Evolutionary conservation across 2,888 invertebrate genomes (phyloP).

Genomic region (Synanthedon myopaeformis): DNA sequence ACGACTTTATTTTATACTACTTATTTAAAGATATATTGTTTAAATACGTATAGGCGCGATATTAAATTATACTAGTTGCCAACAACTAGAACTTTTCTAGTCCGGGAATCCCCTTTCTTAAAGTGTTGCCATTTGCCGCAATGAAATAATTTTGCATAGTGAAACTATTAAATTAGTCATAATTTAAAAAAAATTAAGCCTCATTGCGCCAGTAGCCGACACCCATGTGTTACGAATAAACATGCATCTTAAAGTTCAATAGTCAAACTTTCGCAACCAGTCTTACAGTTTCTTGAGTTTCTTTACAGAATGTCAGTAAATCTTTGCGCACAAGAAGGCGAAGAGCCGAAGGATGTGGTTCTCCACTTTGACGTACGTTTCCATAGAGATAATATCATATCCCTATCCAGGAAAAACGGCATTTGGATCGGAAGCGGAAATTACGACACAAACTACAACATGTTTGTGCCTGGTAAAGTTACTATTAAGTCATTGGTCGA

Average conservation of each 20-base stretch:
- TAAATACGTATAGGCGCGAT: too few relatives aligned
- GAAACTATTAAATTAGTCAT: too few relatives aligned
- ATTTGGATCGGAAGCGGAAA: slow-evolving; percentile 64
- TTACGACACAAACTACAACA: slow-evolving; percentile 60
- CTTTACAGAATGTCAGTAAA: slow-evolving; percentile 55
- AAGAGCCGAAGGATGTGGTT: slow-evolving; percentile 57
- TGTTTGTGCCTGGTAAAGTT: slow-evolving; percentile 55
- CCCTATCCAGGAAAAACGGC: slow-evolving; percentile 54
- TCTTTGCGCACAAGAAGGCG: slow-evolving; percentile 57
- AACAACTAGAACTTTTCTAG: too few relatives aligned
- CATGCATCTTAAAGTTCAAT: not conserved
- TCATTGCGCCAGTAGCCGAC: too few relatives aligned
- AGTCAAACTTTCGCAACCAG: not conserved
- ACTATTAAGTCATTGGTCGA: too few relatives aligned
- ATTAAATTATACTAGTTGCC: too few relatives aligned
- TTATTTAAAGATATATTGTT: too few relatives aligned
- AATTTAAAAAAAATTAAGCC: too few relatives aligned
- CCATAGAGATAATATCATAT: slow-evolving; percentile 60
- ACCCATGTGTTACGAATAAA: not conserved
- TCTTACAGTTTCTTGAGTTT: not conserved
- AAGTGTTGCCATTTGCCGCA: too few relatives aligned
- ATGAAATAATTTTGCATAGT: too few relatives aligned
- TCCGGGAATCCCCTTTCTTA: too few relatives aligned
- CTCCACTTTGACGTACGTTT: slow-evolving; percentile 61
- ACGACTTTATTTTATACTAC: too few relatives aligned